Evolutionary conservation across 2,113 vertebrate species (phyloP), one percentile per base, ranked within the genome.

Genomic region (Chaetops frenatus): DNA sequence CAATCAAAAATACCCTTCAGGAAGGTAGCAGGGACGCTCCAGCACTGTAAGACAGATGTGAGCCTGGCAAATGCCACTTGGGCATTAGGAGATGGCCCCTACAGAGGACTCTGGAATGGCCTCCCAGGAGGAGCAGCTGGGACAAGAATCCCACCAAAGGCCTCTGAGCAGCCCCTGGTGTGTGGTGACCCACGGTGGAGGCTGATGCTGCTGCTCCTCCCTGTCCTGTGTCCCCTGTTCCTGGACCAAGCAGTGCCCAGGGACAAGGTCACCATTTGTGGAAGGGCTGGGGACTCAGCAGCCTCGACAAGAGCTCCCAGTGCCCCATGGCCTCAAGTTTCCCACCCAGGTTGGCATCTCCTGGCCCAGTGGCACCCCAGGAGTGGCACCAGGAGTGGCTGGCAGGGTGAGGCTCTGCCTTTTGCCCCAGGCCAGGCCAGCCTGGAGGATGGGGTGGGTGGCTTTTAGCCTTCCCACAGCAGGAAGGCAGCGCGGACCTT

Each of bases 181-280:
- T 23, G 29, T 9, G 50, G 64, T 25, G 54, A 83, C 67, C 54
- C 27, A 6, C 35, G 54, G 54, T 1, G 4, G 58, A 81, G 50
- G 58, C 48, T 76, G 81, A 12, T 44, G 79, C 42, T 86, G 79
- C 42, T 86, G 79, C 82, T 88, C 67, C 95, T 96, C 80, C 95
- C 76, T 88, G 64, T 44, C 54, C 92, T 85, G 84, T 62, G 70
- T 48, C 36, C 74, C 40, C 20, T 88, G 45, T 24, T 95, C 31
- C 78, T 77, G 74, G 66, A 70, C 24, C 24, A 95, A 95, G 80
- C 81, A 96, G 36, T 38, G 57, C 17, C 65, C 81, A 14, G 42
- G 0, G 81, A 95, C 95, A 95, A 97, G 66, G 54, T 70, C 38
- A 50, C 84, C 87, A 88, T 97, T 95, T 96, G 84, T 76, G 54